Evolutionary conservation across 2,113 vertebrate species (phyloP), one percentile per base, ranked within the genome.

Genomic region (Gadus chalcogrammus): DNA sequence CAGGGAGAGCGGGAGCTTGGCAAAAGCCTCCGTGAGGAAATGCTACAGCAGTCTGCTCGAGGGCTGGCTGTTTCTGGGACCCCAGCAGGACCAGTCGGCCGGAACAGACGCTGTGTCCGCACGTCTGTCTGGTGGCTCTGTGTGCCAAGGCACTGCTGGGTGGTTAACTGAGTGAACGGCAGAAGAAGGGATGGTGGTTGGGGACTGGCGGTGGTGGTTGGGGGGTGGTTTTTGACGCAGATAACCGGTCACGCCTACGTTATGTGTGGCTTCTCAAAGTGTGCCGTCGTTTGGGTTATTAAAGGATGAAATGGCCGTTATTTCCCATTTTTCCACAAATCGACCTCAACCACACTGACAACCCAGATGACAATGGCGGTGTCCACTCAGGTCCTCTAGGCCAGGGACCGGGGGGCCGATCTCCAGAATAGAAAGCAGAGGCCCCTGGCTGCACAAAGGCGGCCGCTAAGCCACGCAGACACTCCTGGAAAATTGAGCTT

Each of bases 401-500:
- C 9, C 42, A 48, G 42, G 62, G 28, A 55, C 60, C 65, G 56
- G 64, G 35, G 59, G 17, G 48, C 78, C 76, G 82, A 62, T 79
- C 74, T 60, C 48, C 65, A 68, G 66, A 70, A 76, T 55, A 69
- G 67, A 74, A 83, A 68, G 64, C 62, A 42, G 61, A 24, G 78
- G 68, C 68, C 70, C 68, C 70, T 35, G 67, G 73, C 72, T 72
- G 75, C 68, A 64, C 48, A 67, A 77, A 66, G 71, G 70, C 79
- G 71, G 58, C 67, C 56, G 80, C 76, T 87, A 80, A 88, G 79
- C 78, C 74, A 70, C 20, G 76, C 78, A 88, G 84, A 82, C 75
- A 82, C 82, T 87, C 78, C 82, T 87, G 82, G 68, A 89, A 87
- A 89, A 90, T 83, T 80, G 74, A 84, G 85, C 79, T 86, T 87